Percentiles rank a stretch among this genome's conserved stretches.
Conservation (phyloP, 92 coral and sea anemone species). For the Epizoanthus ramosus region DNA sequence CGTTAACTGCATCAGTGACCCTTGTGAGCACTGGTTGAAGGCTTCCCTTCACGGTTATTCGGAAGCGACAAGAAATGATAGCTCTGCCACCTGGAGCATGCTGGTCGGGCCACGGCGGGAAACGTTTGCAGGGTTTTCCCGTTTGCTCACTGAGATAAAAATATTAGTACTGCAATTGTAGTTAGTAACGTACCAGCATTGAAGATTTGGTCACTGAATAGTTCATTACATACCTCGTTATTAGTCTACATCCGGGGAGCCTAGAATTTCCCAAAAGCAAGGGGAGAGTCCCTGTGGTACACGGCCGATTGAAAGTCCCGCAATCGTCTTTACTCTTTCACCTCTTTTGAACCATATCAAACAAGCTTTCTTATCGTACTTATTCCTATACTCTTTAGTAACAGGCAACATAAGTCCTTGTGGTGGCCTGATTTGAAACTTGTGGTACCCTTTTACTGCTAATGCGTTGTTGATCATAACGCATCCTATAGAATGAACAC, state of each 20-base stretch:
- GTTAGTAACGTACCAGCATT: neutral
- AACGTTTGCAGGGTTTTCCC: too few species aligned
- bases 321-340: too few species aligned
- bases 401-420: slow-evolving; percentile 40
- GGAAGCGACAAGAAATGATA: too few species aligned
- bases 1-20: slow-evolving; percentile 7
- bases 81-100: too few species aligned
- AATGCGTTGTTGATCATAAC: neutral
- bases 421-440: too few species aligned
- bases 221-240: too few species aligned
- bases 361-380: slow-evolving; percentile 50
- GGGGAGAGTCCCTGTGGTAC: too few species aligned
- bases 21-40: slow-evolving; percentile 27
- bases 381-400: slow-evolving; percentile 53
- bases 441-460: slow-evolving; percentile 18
- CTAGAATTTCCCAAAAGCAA: too few species aligned
- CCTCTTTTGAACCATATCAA: too few species aligned
- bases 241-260: too few species aligned
- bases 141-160: slow-evolving; percentile 20
- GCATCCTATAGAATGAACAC: slow-evolving; percentile 10
- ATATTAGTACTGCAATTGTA: slow-evolving; percentile 9
- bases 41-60: slow-evolving; percentile 35
- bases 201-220: slow-evolving; percentile 1
- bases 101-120: too few species aligned
- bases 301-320: too few species aligned